Conservation (phyloP, 2,888 invertebrate genomes). For the Trissolcus japonicus region DNA sequence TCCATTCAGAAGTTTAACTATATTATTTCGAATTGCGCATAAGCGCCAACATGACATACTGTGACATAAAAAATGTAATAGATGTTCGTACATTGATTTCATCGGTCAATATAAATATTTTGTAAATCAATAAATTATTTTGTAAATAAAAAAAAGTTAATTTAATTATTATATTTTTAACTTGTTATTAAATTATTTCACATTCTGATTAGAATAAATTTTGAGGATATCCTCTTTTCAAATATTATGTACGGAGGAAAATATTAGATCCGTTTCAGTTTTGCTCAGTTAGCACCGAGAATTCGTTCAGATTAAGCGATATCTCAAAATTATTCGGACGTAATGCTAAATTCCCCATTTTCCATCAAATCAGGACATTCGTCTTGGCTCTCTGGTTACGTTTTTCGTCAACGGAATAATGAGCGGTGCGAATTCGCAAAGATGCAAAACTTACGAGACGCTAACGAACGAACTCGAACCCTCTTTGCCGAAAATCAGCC, state of each 20-base stretch:
- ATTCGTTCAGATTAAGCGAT: not conserved
- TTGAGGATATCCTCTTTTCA: too few species aligned
- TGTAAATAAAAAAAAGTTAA: too few species aligned
- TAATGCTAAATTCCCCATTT: slow-evolving; percentile 38
- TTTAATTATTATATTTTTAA: too few species aligned
- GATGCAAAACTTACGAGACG: slow-evolving; percentile 37
- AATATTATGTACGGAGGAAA: too few species aligned
- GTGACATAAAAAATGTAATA: not conserved
- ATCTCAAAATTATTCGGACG: slow-evolving; percentile 25
- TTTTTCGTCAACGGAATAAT: slow-evolving; percentile 66
- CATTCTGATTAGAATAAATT: too few species aligned
- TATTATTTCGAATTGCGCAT: slow-evolving; percentile 29
- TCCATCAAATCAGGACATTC: slow-evolving; percentile 70
- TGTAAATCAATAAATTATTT: too few species aligned
- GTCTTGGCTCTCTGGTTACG: slow-evolving; percentile 68
- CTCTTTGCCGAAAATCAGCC: slow-evolving; percentile 46
- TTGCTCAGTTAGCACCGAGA: not conserved
- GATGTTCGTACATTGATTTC: not conserved
- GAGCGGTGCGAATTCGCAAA: slow-evolving; percentile 41
- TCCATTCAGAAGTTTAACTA: slow-evolving; percentile 36
- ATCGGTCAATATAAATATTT: too few species aligned
- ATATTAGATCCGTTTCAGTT: too few species aligned
- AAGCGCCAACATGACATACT: slow-evolving; percentile 13
- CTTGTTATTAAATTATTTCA: too few species aligned
- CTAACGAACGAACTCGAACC: slow-evolving; percentile 43